A percentile compares a stretch with the other conserved stretches of the same genome.
Conservation (phyloP, 2,888 invertebrate species). For the Magallana nippona region DNA sequence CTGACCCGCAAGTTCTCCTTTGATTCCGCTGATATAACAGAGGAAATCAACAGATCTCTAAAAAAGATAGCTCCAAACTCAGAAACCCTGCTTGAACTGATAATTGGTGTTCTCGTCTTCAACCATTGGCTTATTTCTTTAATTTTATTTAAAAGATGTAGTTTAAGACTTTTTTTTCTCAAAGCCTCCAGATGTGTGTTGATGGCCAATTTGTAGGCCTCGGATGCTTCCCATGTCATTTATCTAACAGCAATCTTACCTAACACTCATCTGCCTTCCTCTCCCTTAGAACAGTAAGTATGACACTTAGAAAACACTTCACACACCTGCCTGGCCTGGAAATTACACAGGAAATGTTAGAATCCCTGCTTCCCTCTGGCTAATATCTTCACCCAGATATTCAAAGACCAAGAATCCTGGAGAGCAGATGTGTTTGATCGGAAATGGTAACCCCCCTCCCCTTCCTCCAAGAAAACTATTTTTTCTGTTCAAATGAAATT, state of each 20-base stretch:
- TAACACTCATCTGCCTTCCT: constrained; percentile 10
- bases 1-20: neutral
- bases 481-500: too few species aligned
- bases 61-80: neutral
- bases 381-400: neutral
- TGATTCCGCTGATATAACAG: neutral
- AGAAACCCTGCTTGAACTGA: neutral
- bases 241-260: neutral
- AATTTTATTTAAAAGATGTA: neutral
- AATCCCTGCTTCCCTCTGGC: neutral
- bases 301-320: neutral
- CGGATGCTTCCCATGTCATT: neutral
- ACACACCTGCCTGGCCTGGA: constrained; percentile 2
- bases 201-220: neutral
- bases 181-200: neutral
- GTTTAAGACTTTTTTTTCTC: neutral
- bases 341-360: neutral
- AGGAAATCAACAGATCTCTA: constrained; percentile 12
- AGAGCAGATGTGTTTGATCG: too few species aligned
- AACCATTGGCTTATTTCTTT: neutral
- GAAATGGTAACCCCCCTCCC: too few species aligned
- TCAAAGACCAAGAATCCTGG: too few species aligned
- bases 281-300: neutral
- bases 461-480: too few species aligned
- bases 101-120: constrained; percentile 10